Percentiles rank a stretch among this genome's conserved stretches.
Conservation (phyloP, 2,888 invertebrate genomes). For the Drosophila ezoana region DNA sequence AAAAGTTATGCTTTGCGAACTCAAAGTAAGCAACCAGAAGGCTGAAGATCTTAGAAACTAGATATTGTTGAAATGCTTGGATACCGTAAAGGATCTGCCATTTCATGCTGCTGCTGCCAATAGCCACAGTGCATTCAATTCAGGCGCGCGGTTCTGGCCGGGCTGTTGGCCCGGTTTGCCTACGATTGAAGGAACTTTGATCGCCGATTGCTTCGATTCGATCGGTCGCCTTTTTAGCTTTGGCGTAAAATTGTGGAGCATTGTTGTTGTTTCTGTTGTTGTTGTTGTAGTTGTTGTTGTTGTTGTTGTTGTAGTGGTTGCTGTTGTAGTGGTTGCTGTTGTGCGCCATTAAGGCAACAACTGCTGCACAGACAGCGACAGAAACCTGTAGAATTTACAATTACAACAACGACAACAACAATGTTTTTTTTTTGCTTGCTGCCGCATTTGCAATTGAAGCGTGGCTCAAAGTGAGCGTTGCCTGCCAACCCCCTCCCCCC, state of each 20-base stretch:
- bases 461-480: slow-evolving; percentile 71
- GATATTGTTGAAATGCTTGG: too few relatives aligned
- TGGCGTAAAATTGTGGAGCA: slow-evolving; percentile 75
- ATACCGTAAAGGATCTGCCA: too few relatives aligned
- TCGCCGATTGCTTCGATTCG: slow-evolving; percentile 68
- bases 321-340: slow-evolving; percentile 38
- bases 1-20: too few relatives aligned
- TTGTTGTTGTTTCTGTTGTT: slow-evolving; percentile 43
- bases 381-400: slow-evolving; percentile 80
- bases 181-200: slow-evolving; percentile 56
- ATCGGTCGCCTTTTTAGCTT: slow-evolving; percentile 74
- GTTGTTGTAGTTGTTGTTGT: slow-evolving; percentile 42
- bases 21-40: too few relatives aligned
- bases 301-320: slow-evolving; percentile 38
- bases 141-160: slow-evolving; percentile 21
- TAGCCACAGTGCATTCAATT: slow-evolving; percentile 40
- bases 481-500: slow-evolving; percentile 14
- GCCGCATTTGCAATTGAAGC: slow-evolving; percentile 78
- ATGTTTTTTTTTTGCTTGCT: slow-evolving; percentile 63
- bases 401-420: slow-evolving; percentile 61
- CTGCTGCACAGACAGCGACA: slow-evolving; percentile 45
- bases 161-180: slow-evolving; percentile 65
- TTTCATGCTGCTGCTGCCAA: too few relatives aligned
- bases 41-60: too few relatives aligned
- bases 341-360: slow-evolving; percentile 71